Percentiles rank a stretch among this genome's conserved stretches.
These are phyloP conservation scores for Neogale vison DNA, from an alignment of 2,113 vertebrate genomes.

Conservation along the genomic window DNA sequence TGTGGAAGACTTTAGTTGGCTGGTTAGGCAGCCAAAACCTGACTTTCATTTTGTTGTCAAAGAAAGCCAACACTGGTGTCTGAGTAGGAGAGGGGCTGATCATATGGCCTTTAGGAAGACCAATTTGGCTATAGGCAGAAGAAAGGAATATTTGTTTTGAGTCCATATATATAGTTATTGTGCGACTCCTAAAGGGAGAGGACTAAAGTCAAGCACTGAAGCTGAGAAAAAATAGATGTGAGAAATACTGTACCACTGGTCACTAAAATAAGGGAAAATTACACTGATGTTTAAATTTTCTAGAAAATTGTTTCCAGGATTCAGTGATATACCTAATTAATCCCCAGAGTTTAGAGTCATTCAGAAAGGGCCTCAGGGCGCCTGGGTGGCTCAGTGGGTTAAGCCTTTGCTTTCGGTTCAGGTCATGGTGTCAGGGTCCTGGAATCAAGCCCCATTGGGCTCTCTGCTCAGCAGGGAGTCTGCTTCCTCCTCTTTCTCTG, in stretches of 20 bases:
- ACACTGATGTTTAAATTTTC: neutral
- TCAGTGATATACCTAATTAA: neutral
- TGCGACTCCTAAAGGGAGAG: neutral
- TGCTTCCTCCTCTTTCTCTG: too few relatives aligned
- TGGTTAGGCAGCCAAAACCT: neutral
- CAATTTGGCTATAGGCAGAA: neutral
- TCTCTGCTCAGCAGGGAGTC: too few relatives aligned
- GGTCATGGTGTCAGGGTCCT: too few relatives aligned
- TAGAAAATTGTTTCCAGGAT: neutral
- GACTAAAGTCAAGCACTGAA: neutral
- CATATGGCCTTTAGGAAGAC: neutral
- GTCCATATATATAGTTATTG: neutral
- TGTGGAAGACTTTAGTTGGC: neutral
- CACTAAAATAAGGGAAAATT: neutral
- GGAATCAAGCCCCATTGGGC: too few relatives aligned
- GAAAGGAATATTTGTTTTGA: neutral
- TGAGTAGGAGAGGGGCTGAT: neutral
- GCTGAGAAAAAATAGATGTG: neutral
- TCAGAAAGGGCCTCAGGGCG: neutral
- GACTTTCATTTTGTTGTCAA: neutral
- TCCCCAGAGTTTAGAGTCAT: neutral
- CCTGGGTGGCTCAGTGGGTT: too few relatives aligned
- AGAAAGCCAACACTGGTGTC: neutral
- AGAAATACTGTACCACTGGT: neutral
- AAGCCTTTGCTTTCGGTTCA: too few relatives aligned